Base-by-base conservation (phyloP, 2,888 invertebrate species). In the Teleiodes luculella region DNA sequence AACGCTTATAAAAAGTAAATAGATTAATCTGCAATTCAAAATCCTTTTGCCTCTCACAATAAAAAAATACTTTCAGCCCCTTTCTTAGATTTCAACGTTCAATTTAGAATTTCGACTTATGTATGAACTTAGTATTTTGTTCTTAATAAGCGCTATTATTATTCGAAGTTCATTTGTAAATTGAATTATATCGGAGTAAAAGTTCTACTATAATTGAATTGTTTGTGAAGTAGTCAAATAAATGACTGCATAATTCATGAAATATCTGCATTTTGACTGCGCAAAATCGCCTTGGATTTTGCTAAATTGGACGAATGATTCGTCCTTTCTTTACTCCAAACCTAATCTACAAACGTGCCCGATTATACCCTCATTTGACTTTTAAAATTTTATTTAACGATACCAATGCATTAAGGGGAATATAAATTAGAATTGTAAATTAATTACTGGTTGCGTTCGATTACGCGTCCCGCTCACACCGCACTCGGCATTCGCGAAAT, bases 21-120 rank as follows among this genome's bases (percentile, higher is more conserved):
- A 78, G 79, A 80, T 82, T 82, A 81, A 82, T 82, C 82, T 81
- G 74, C 81, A 81, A 80, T 82, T 82, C 82, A 78, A 80, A 82
- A 76, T 78, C 72, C 67, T 70, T 71, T 72, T 73, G 68, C 73
- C 72, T 73, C 71, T 69, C 74, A 70, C 68, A 72, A 36, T 28
- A 24, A 37, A 48, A 18, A 36, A n/a, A 31, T 48, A 35, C 8
- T 48, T 48, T 48, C 49, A 24, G 37, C 37, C 35, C 5, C 14
- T 49, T 37, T 49, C 49, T 36, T 37, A 7, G 1, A 31, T 31
- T 46, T 46, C 14, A 14, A 31, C 37, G 7, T 11, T 14, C 31
- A 28, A 31, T n/a, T 46, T 11, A 13, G 43, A 43, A 33, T 33
- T 13, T 43, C 20, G n/a, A 28, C 20, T 24, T 24, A 24, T 24